A percentile compares a stretch with the other conserved stretches of the same genome.
Conservation (phyloP, 1,140 invertebrate genomes). For the Heliothis subflexa region DNA sequence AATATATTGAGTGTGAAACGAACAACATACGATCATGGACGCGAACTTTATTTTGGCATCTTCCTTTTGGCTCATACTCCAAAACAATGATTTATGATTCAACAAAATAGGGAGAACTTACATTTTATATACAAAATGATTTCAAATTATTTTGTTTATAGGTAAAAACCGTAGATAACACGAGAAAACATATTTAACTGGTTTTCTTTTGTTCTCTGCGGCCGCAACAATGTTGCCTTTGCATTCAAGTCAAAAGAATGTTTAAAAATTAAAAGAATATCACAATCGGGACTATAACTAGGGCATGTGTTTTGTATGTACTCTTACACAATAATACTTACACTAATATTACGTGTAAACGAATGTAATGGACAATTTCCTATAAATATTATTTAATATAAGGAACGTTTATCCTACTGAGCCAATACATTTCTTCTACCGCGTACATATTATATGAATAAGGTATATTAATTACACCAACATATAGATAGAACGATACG, state of each 20-base stretch:
- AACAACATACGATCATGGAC: conserved; percentile 63
- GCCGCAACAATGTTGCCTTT: conserved; percentile 41
- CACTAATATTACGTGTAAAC: conserved; percentile 57
- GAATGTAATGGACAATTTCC: conserved; percentile 57
- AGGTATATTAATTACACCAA: conserved; percentile 33
- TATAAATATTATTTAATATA: conserved; percentile 56
- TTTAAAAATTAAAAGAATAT: conserved; percentile 70
- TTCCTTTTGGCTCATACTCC: conserved; percentile 77
- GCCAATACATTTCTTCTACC: conserved; percentile 57
- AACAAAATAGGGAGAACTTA: conserved; percentile 19
- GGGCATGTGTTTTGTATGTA: conserved; percentile 63
- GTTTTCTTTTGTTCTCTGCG: neutral
- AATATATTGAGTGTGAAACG: conserved; percentile 60
- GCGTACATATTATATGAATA: conserved; percentile 44
- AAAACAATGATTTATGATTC: conserved; percentile 66
- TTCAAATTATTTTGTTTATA: conserved; percentile 6
- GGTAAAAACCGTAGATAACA: neutral
- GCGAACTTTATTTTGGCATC: conserved; percentile 78
- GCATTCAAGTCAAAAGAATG: conserved; percentile 47
- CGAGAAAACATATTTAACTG: neutral
- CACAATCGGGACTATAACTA: conserved; percentile 78
- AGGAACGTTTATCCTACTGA: conserved; percentile 69
- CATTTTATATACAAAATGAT: conserved; percentile 20
- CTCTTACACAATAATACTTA: conserved; percentile 55
- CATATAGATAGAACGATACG: conserved; percentile 49